Conservation (phyloP, 2,113 vertebrate genomes). For the Entomyzon cyanotis region DNA sequence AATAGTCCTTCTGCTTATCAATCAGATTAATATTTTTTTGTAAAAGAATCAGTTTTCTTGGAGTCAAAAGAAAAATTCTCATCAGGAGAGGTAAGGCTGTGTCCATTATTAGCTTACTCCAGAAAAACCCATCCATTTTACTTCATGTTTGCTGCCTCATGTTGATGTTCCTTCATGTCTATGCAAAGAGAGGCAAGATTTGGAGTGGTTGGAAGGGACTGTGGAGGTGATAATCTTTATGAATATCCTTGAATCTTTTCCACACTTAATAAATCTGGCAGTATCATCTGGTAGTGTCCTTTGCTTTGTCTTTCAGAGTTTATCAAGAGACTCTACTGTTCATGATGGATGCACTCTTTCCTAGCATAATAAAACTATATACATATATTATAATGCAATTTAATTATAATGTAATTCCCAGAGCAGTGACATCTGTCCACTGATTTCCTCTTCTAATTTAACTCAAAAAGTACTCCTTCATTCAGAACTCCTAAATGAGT, state of each 20-base stretch:
- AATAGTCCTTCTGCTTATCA: neutral
- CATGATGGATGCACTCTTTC: accelerated
- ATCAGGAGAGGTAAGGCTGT: neutral
- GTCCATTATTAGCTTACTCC: neutral
- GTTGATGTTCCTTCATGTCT: neutral
- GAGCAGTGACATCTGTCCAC: neutral
- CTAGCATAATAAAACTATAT: neutral
- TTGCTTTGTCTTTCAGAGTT: neutral
- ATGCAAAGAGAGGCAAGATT: neutral
- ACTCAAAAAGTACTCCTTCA: neutral
- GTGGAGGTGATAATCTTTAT: neutral
- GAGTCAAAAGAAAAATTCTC: neutral
- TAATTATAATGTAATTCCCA: neutral
- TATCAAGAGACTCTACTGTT: neutral
- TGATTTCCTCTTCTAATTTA: neutral
- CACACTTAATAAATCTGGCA: neutral
- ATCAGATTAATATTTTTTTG: neutral
- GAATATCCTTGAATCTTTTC: neutral
- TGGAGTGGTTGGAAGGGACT: neutral
- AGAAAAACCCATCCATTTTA: neutral
- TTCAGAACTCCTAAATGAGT: neutral
- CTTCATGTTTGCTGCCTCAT: neutral
- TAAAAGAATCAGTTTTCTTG: neutral
- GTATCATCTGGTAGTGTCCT: neutral
- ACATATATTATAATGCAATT: neutral